Percentiles rank a stretch among this genome's conserved stretches.
These are phyloP conservation scores for Simalia tracyae DNA, from an alignment of 2,797 vertebrate genomes.

Conservation along the genomic window DNA sequence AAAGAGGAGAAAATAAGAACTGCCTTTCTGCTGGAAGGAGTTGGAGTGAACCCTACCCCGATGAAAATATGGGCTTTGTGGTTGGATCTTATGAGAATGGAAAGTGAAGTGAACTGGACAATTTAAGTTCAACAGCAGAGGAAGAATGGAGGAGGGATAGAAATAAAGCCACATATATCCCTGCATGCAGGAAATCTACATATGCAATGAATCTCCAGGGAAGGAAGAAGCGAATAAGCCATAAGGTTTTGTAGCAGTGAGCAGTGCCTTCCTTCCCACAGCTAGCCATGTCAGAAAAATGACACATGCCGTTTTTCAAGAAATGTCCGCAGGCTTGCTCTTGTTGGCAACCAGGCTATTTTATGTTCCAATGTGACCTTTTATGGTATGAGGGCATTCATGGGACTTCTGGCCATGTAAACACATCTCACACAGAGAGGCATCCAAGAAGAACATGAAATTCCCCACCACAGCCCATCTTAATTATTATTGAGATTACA, in stretches of 20 bases:
- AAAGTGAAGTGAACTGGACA: constrained; percentile 49
- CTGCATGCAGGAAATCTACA: constrained; percentile 35
- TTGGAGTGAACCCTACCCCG: constrained; percentile 36
- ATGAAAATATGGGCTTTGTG: constrained; percentile 52
- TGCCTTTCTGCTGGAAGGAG: neutral
- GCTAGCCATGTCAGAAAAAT: constrained; percentile 10
- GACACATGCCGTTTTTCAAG: constrained; percentile 31
- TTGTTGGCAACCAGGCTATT: constrained; percentile 40
- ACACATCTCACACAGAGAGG: constrained; percentile 46
- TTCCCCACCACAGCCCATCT: constrained; percentile 70
- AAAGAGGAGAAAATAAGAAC: neutral
- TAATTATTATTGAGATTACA: constrained; percentile 68
- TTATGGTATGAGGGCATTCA: constrained; percentile 57
- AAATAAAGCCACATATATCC: constrained; percentile 2
- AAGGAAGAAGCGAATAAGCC: neutral
- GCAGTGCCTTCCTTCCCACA: constrained; percentile 27
- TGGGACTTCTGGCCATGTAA: constrained; percentile 67
- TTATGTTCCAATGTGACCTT: constrained; percentile 65
- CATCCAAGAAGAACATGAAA: constrained; percentile 68
- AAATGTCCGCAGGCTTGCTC: constrained; percentile 33
- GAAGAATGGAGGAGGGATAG: constrained; percentile 23
- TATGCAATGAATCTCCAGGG: constrained; percentile 40
- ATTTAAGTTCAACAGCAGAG: constrained; percentile 37
- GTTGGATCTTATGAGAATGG: constrained; percentile 64
- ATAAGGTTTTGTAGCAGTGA: neutral